phyloP scores from a whole-genome alignment of 2,797 vertebrate species.

The Kryptopterus vitreolus region DNA sequence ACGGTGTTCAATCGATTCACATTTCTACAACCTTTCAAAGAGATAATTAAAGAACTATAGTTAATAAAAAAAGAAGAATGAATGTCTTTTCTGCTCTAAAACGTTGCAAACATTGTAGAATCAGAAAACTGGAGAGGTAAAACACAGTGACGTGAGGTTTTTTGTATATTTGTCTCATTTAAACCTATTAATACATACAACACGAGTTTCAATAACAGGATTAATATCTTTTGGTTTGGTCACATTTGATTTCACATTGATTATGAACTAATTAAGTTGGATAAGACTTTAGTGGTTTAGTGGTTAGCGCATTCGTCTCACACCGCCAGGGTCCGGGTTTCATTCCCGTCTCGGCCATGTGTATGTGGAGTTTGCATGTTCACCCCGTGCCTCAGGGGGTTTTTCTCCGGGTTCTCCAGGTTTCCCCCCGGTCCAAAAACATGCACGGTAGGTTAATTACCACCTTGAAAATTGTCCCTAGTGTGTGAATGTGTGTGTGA shows the following conservation, averaged over 20 bases:
- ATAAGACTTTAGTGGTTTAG: too few species aligned
- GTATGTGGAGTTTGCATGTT: too few species aligned
- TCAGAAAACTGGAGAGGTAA: neutral
- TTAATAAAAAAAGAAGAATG: neutral
- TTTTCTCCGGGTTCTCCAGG: too few species aligned
- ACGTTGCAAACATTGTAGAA: neutral
- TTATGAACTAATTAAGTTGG: neutral
- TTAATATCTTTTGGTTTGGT: slow-evolving; percentile 44
- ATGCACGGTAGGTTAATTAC: too few species aligned
- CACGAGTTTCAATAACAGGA: slow-evolving; percentile 9
- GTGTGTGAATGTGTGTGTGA: too few species aligned
- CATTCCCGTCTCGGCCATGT: too few species aligned
- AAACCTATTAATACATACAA: slow-evolving; percentile 41
- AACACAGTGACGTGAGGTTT: neutral
- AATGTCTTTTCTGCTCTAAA: neutral
- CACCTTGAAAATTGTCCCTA: too few species aligned
- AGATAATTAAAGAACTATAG: neutral
- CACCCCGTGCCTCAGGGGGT: too few species aligned
- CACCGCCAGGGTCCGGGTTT: too few species aligned
- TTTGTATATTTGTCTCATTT: slow-evolving; percentile 18
- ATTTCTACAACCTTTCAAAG: neutral
- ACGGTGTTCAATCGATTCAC: neutral
- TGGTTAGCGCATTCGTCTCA: too few species aligned
- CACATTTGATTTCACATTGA: neutral
- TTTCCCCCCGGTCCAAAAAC: too few species aligned